Evolutionary conservation across 2,113 vertebrate genomes (phyloP), one percentile per base, ranked within the genome.

Genomic region (Mastomys natalensis): DNA sequence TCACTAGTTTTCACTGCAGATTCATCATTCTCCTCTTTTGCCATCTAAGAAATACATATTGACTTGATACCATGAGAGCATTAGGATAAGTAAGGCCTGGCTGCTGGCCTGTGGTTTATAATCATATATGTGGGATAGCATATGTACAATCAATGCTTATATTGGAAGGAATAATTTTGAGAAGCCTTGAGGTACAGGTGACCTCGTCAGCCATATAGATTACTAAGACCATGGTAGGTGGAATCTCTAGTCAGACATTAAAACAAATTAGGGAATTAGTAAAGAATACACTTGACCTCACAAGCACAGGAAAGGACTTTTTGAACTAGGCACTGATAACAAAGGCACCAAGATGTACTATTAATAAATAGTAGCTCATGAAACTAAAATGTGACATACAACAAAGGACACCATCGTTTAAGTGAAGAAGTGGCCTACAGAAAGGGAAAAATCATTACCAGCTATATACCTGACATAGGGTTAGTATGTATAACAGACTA

Each of bases 101-200:
- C 24, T 0, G 0, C 31, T 51, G 34, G 4, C 29, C 16, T 91
- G 19, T 5, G 4, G 10, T 5, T 93, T 31, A 37, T 3, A 13
- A 22, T 16, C 72, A 53, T 29, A 34, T 58, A 29, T 5, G 24
- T 51, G 12, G n/a, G 9, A 26, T 7, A 81, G 26, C 31, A 2
- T 29, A 7, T 22, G 6, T 5, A n/a, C 1, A 53, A 7, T 22
- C 0, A 43, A 29, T 34, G 13, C 7, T 77, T 77, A 64, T 22
- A 53, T 58, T 5, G 5, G 19, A 78, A 51, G 26, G 88, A 34
- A 29, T 26, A 15, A 68, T 34, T 81, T 45, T 89, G n/a, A 87
- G 10, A 37, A 53, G 48, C 1, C 37, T 48, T 37, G 6, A 74
- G 53, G 22, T 17, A 31, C 4, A n/a, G 34, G 40, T 1, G 45